phyloP scores from a whole-genome alignment of 1,140 invertebrate species.

The Samia ricini region DNA sequence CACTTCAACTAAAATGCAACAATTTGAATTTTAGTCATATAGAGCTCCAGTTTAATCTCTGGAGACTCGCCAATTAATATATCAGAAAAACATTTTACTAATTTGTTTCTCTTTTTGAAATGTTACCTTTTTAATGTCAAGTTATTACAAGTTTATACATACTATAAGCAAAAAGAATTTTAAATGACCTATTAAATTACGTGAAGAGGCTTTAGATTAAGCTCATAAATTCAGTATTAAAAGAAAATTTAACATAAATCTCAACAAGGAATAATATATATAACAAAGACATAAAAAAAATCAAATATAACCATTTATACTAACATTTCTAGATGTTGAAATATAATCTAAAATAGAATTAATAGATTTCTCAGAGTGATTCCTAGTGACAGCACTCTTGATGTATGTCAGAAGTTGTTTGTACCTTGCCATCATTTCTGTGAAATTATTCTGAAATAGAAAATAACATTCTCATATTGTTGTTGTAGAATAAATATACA shows the following conservation, averaged over 20 bases:
- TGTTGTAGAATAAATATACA: no score
- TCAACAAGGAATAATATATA: no score
- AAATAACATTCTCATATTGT: conserved; percentile 1
- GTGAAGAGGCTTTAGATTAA: background rate
- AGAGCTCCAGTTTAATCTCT: no score
- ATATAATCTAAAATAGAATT: conserved; percentile 99
- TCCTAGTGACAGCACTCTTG: conserved; percentile 98
- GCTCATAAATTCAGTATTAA: no score
- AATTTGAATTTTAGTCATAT: no score
- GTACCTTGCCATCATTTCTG: conserved; percentile 98
- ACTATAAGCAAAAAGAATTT: background rate
- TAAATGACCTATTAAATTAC: background rate
- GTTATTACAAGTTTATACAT: background rate
- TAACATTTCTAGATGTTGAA: conserved; percentile 98
- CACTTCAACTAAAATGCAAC: no score
- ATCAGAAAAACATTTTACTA: no score
- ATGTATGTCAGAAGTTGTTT: conserved; percentile 98
- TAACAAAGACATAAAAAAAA: background rate
- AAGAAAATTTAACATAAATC: no score
- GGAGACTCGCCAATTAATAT: no score
- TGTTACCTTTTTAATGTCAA: no score
- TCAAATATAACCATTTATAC: conserved; percentile 35
- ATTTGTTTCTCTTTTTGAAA: no score
- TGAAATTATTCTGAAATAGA: conserved; percentile 89
- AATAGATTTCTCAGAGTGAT: conserved; percentile 99